Evolutionary conservation across 2,888 invertebrate genomes (phyloP), one percentile per base, ranked within the genome.

Genomic region (Drosophila niveifrons): DNA sequence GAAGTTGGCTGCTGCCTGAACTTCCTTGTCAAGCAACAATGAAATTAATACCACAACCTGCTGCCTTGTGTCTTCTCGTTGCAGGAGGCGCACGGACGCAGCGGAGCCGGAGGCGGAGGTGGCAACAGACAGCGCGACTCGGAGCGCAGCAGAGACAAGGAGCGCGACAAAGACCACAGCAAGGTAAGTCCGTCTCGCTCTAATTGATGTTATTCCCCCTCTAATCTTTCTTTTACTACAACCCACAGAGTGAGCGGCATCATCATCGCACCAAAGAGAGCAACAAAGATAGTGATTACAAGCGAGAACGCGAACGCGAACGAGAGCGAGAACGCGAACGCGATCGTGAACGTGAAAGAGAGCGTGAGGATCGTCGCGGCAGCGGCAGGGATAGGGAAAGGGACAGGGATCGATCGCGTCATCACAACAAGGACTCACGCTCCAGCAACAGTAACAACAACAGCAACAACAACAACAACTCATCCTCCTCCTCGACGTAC

Each of bases 221-320:
- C 6, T 7, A 31, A 31, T 13, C 17, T 13, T 2, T 31, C 1
- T 10, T 8, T 43, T 23, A 67, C 23, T 23, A 6, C 23, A 23
- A n/a, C n/a, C 23, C 72, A 1, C 64, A 89, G 85, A 64, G 66
- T 61, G 83, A 85, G 11, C 89, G 85, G 36, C 72, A 82, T 67
- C 71, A 84, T 67, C 71, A 87, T 62, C 88, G 80, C 56, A 74
- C 77, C 77, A 84, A 88, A 77, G 83, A 84, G 48, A 82, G 68
- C 36, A 80, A 81, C 29, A 71, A 75, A 31, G 87, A 82, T 13
- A 52, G 67, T 8, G 87, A 87, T 4, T 53, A 78, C n/a, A 84
- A 81, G 59, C 81, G 83, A 2, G 74, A 80, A 1, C 74, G 71
- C 0, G 86, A 86, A 7, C 66, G 71, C 0, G 77, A 31, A 10